phyloP scores from a whole-genome alignment of 2,888 invertebrate species.

The Noctua pronuba region DNA sequence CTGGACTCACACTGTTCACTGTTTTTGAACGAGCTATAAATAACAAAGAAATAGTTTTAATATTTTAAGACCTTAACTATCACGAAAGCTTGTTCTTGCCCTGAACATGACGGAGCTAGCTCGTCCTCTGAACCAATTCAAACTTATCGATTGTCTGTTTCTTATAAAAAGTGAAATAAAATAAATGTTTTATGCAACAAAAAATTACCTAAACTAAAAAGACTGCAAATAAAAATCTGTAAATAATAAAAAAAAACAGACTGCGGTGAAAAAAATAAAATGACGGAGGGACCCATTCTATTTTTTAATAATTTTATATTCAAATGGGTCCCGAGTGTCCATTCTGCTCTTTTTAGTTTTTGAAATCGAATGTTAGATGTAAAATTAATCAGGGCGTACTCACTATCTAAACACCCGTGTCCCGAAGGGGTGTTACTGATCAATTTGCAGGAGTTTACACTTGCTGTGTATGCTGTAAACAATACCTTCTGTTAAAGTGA shows the following conservation, averaged over 20 bases:
- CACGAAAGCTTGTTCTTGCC: background rate
- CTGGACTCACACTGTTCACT: constrained; percentile 54
- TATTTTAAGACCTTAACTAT: background rate
- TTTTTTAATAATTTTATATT: background rate
- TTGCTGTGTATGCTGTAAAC: constrained; percentile 69
- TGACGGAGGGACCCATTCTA: background rate
- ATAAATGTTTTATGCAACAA: too few relatives aligned
- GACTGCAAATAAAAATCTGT: background rate
- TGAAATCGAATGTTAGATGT: background rate
- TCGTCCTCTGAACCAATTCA: background rate
- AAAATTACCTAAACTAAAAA: too few relatives aligned
- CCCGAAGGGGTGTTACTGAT: constrained; percentile 17
- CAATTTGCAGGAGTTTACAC: constrained; percentile 61
- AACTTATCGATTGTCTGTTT: background rate
- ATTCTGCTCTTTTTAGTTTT: background rate
- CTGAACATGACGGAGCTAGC: background rate
- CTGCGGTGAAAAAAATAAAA: too few relatives aligned
- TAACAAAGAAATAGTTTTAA: background rate
- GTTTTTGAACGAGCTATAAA: constrained; percentile 74
- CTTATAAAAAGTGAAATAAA: too few relatives aligned
- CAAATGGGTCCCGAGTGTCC: background rate
- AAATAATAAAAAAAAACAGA: too few relatives aligned
- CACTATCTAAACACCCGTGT: constrained; percentile 37
- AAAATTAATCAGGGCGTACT: constrained; percentile 20
- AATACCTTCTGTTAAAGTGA: background rate